Conservation (phyloP, 2,113 vertebrate species). For the Ailuropoda melanoleuca region DNA sequence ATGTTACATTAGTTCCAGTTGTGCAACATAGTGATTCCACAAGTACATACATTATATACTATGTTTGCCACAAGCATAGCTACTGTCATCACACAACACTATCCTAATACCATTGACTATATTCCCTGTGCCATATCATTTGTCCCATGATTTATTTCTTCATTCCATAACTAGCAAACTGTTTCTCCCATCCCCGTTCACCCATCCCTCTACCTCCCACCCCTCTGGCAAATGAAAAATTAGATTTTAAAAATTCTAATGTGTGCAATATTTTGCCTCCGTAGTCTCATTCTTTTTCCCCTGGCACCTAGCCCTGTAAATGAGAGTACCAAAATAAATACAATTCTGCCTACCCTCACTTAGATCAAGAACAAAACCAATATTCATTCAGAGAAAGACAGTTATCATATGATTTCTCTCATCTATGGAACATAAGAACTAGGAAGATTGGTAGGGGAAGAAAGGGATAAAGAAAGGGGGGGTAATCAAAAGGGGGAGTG, state of each 20-base stretch:
- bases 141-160: not conserved
- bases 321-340: not conserved
- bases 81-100: not conserved
- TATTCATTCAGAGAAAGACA: too few species aligned
- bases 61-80: not conserved
- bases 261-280: not conserved
- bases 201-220: not conserved
- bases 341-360: not conserved
- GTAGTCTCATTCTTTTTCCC: not conserved
- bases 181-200: not conserved
- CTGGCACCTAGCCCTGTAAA: not conserved
- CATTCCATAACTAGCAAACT: not conserved
- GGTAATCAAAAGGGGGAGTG: too few species aligned
- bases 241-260: not conserved
- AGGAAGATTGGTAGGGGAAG: too few species aligned
- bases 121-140: not conserved
- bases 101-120: not conserved
- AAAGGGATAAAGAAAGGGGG: too few species aligned
- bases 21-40: not conserved
- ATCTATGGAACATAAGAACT: too few species aligned
- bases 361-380: not conserved
- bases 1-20: not conserved
- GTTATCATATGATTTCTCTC: too few species aligned
- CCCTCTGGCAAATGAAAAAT: not conserved
- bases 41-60: not conserved